A percentile compares a stretch with the other conserved stretches of the same genome.
phyloP scores from a whole-genome alignment of 2,113 vertebrate genomes.

The Geothlypis trichas region DNA sequence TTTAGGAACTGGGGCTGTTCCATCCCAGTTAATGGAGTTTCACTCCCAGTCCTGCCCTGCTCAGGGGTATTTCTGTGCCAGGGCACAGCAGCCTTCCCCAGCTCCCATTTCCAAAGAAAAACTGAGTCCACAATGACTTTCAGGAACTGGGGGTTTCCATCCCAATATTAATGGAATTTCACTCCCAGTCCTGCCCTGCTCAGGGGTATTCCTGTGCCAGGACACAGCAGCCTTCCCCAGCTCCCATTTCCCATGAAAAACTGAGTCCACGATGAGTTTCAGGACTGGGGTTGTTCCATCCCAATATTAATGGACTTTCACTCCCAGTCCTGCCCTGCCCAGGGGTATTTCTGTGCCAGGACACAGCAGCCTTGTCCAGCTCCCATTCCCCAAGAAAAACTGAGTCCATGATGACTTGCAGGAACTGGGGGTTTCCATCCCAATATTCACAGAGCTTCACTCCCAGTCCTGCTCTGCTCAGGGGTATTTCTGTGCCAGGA shows the following conservation, averaged over 20 bases:
- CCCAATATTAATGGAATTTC: rapidly evolving
- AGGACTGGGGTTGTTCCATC: not conserved
- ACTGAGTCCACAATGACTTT: rapidly evolving
- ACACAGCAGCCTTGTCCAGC: not conserved
- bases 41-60: not conserved
- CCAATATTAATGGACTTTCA: rapidly evolving
- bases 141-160: not conserved
- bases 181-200: not conserved
- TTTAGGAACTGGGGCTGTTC: not conserved
- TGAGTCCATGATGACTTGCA: rapidly evolving
- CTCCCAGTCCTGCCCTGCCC: not conserved
- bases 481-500: not conserved
- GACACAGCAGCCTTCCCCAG: not conserved
- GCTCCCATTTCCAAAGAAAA: not conserved
- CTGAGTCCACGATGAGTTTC: too few relatives aligned
- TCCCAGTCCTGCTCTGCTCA: not conserved
- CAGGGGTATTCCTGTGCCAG: not conserved
- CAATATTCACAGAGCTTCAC: rapidly evolving
- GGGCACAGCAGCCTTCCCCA: not conserved
- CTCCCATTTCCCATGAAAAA: too few relatives aligned
- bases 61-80: not conserved
- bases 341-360: not conserved
- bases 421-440: not conserved
- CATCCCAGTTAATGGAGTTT: rapidly evolving
- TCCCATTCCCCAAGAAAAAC: not conserved